Evolutionary conservation across 2,888 invertebrate genomes (phyloP).

Genomic region (Dichetophora obliterata): DNA sequence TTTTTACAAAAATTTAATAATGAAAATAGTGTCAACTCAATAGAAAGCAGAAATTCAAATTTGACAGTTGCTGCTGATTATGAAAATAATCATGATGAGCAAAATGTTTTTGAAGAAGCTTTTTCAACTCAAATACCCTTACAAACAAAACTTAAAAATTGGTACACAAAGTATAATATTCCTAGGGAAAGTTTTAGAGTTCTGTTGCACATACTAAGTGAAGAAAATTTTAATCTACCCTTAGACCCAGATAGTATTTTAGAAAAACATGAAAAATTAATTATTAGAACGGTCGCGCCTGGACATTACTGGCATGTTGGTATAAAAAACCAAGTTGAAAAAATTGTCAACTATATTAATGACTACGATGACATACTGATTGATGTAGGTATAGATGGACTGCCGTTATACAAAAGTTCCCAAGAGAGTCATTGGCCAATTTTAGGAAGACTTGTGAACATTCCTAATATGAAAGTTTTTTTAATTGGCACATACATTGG

Average conservation of each 20-base stretch:
- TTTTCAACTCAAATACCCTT: too few relatives aligned
- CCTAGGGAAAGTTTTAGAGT: background rate
- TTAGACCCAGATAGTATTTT: background rate
- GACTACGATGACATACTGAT: background rate
- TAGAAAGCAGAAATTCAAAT: too few relatives aligned
- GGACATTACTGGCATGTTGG: background rate
- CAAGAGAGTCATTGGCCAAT: background rate
- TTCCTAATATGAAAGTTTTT: too few relatives aligned
- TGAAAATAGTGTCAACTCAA: too few relatives aligned
- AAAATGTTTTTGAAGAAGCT: too few relatives aligned
- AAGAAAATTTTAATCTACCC: background rate
- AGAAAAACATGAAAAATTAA: background rate
- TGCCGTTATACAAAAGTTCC: background rate
- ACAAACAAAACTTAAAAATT: background rate
- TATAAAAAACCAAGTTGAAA: background rate
- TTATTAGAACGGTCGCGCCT: background rate
- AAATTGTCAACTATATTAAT: background rate
- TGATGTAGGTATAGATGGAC: background rate
- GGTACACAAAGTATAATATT: background rate
- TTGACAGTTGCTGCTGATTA: too few relatives aligned
- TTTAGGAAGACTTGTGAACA: background rate
- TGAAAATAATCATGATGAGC: too few relatives aligned
- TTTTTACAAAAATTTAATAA: too few relatives aligned
- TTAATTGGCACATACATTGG: slow-evolving; percentile 16
- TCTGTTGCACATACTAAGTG: background rate